Evolutionary conservation across 2,888 invertebrate species (phyloP).

Genomic region (Onchidella celtica): DNA sequence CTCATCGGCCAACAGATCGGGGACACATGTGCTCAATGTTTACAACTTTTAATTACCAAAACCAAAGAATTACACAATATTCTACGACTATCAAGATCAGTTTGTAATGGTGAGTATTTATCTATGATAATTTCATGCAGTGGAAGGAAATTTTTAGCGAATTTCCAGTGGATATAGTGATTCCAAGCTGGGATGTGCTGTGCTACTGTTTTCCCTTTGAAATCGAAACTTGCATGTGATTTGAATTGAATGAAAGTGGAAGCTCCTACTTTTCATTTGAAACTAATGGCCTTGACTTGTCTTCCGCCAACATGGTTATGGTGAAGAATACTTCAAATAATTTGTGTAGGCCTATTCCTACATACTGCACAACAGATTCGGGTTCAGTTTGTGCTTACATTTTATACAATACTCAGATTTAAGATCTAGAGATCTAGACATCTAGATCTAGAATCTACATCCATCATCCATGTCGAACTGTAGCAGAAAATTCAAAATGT

Average conservation of each 20-base stretch:
- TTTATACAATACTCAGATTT: too few relatives aligned
- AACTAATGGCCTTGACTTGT: slow-evolving; percentile 7
- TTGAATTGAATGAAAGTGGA: background rate
- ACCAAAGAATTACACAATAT: slow-evolving; percentile 13
- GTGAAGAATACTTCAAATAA: background rate
- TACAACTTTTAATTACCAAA: slow-evolving; percentile 28
- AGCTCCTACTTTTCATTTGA: background rate
- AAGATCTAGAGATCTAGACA: too few relatives aligned
- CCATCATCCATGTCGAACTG: too few relatives aligned
- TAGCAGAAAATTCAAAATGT: too few relatives aligned
- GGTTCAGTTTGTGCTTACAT: too few relatives aligned
- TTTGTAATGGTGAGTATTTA: slow-evolving; percentile 30
- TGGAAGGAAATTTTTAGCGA: background rate
- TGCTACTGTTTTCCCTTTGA: slow-evolving; percentile 28
- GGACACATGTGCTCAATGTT: slow-evolving; percentile 43
- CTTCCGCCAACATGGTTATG: too few relatives aligned
- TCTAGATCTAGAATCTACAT: too few relatives aligned
- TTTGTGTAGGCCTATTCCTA: too few relatives aligned
- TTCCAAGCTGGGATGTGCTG: background rate
- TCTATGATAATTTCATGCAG: too few relatives aligned
- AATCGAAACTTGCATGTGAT: slow-evolving; percentile 8
- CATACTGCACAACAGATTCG: too few relatives aligned
- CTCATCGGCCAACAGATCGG: slow-evolving; percentile 6
- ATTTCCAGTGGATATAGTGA: background rate
- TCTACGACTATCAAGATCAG: background rate